Evolutionary conservation across 1,140 invertebrate genomes (phyloP), one percentile per base, ranked within the genome.

Genomic region (Argopecten irradians): DNA sequence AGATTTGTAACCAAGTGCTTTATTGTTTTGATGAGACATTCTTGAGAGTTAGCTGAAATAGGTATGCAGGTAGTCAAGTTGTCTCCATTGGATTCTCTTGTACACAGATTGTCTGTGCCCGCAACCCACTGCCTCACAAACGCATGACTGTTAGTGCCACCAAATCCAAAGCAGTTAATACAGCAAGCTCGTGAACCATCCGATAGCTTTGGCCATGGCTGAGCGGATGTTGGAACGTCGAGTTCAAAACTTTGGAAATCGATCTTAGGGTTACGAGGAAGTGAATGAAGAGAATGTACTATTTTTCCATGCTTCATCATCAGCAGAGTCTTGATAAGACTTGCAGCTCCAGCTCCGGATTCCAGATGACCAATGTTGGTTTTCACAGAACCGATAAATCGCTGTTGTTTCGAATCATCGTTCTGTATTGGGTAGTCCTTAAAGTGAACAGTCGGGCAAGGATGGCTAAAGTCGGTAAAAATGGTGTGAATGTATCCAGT

Each of bases 171-270:
- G 22, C 43, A 46, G 19, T 46, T 46, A 2, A 46, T 46, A 19
- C 43, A 46, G 3, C 13, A 11, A 46, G 43, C 43, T 46, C 43
- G 97, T 19, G 98, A 97, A 97, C 89, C 97, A 96, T 94, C 97
- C 0, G 9, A 0, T 19, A 34, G 16, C 35, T 32, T 2, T 96
- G 91, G 97, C 97, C 16, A 99, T 96, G 55, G 97, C 95, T 2
- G 98, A 98, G 93, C 98, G 97, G 36, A 94, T 95, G 16, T 99
- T 95, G 19, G 97, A 97, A 93, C 90, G 9, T 82, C 39, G 7
- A 93, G 39, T 0, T 34, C 32, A 13, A 71, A 86, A 9, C 86
- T 55, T 22, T 84, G 14, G 14, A 93, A 91, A 34, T 93, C 87
- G 46, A 94, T 91, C 32, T 91, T 90, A 36, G 90, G 90, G 88